Evolutionary conservation across 1,140 invertebrate species (phyloP), one percentile per base, ranked within the genome.

Genomic region (Gonatopus flavifemur): DNA sequence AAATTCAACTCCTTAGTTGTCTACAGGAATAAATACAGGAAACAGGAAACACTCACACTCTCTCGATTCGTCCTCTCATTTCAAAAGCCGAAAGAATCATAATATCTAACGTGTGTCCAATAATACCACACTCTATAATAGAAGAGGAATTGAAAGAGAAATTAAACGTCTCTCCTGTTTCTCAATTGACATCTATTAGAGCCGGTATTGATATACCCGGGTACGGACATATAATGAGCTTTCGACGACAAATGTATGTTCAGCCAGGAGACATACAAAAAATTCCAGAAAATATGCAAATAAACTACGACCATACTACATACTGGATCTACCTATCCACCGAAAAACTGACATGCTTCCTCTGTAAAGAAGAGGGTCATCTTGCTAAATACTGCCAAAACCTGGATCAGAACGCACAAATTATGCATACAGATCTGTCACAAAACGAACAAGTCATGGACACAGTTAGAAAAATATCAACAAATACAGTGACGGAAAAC

Each of bases 71-170:
- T 20, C 43, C 32, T 2, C 22, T 44, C 6, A 35, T 36, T 25
- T 28, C 8, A 1, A 35, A 12, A 16, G 19, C 12, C 13, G 22
- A 41, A 4, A 30, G 24, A 22, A 36, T 46, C 57, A n/a, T n/a
- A n/a, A n/a, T n/a, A n/a, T n/a, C 53, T 10, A 59, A 59, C 42
- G 54, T 59, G 3, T 48, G 32, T 18, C 40, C 53, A n/a, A n/a
- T 37, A 15, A 49, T 53, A 13, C 41, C 49, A 3, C 25, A 59
- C 25, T n/a, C 40, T 19, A 22, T 32, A 0, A 30, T 57, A 20
- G 36, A 49, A 21, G 13, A 39, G 10, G 22, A 16, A 13, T 30
- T 59, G 9, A 38, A 46, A 15, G 41, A 38, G 15, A 7, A 28
- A 28, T 28, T n/a, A 5, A 36, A 43, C 3, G 8, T 50, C 0